Evolutionary conservation across 1,140 invertebrate genomes (phyloP).

Genomic region (Drosophila teissieri): DNA sequence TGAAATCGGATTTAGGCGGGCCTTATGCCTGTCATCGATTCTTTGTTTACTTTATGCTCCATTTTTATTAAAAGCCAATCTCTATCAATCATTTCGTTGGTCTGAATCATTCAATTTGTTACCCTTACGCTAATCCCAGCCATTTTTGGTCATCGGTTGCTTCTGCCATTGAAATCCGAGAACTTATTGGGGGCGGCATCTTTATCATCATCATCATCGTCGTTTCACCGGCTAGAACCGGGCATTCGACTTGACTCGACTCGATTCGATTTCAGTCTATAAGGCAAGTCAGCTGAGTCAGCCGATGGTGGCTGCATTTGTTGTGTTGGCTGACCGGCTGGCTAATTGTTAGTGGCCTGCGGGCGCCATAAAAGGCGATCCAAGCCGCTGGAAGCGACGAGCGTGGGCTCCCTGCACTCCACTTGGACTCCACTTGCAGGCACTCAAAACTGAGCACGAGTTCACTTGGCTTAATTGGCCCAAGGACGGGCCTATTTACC

Average conservation of each 20-base stretch:
- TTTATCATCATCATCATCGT: slow-evolving; percentile 12
- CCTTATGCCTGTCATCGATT: background rate
- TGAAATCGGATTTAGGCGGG: slow-evolving; percentile 1
- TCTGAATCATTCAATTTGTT: slow-evolving; percentile 17
- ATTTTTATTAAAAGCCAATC: background rate
- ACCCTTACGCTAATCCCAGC: slow-evolving; percentile 17
- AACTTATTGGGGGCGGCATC: slow-evolving; percentile 35
- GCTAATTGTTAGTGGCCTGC: slow-evolving; percentile 38
- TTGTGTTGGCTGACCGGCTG: slow-evolving; percentile 41
- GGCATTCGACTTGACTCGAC: background rate
- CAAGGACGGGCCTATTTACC: slow-evolving; percentile 52
- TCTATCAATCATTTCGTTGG: background rate
- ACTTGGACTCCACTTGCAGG: slow-evolving; percentile 16
- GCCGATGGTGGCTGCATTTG: slow-evolving; percentile 1
- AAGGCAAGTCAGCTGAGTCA: slow-evolving; percentile 32
- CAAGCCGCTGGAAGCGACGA: slow-evolving; percentile 3
- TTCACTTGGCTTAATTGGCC: slow-evolving; percentile 61
- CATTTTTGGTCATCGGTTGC: slow-evolving; percentile 33
- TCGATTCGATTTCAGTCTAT: background rate
- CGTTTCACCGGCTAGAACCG: background rate
- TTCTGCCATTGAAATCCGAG: slow-evolving; percentile 31
- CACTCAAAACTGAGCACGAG: slow-evolving; percentile 19
- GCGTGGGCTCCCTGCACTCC: slow-evolving; percentile 35
- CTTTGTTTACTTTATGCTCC: background rate
- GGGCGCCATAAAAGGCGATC: slow-evolving; percentile 36